Evolutionary conservation across 2,797 vertebrate species (phyloP), one percentile per base, ranked within the genome.

Genomic region (Hoplostethus mediterraneus): DNA sequence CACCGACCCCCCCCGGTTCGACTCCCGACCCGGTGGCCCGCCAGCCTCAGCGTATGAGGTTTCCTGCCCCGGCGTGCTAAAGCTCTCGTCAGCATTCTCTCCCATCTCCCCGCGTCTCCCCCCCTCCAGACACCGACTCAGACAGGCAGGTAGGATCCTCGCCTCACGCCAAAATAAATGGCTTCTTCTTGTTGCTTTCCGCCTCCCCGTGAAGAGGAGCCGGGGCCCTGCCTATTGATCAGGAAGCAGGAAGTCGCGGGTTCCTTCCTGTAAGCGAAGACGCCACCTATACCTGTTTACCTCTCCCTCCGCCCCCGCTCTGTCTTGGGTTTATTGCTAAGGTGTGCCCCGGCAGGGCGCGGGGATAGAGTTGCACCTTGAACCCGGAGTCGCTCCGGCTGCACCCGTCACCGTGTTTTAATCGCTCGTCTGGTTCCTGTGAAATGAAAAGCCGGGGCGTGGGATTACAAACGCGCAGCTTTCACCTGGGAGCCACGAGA

Each of bases 41-140:
- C n/a, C 73, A 73, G 74, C 67, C 83, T 84, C 80, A 48, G 79
- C 80, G 42, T 68, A 80, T 79, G 81, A 80, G 79, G 73, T 85
- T 84, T 84, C 75, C 79, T 84, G 59, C 21, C 21, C 42, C 63
- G 79, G 81, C 88, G 88, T 82, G 84, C 80, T 83, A 82, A 89
- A 80, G 42, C 84, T 75, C 82, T 79, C 54, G 87, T 92, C 90
- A 92, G 89, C 88, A 90, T 89, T 90, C 90, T 79, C 78, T 80
- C 83, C 83, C 77, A 60, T 90, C 75, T 85, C 77, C 51, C 28
- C 17, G 16, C 21, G 1, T 21, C 40, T 45, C 30, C 47, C 30
- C 47, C 17, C 62, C 47, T 72, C 16, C 80, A 78, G 79, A 82
- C 77, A 67, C 75, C 31, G 82, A 86, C 75, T 84, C 82, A 80